These are phyloP conservation scores for Girardia tigrina DNA, from an alignment of 2,888 invertebrate genomes.

Conservation along the genomic window DNA sequence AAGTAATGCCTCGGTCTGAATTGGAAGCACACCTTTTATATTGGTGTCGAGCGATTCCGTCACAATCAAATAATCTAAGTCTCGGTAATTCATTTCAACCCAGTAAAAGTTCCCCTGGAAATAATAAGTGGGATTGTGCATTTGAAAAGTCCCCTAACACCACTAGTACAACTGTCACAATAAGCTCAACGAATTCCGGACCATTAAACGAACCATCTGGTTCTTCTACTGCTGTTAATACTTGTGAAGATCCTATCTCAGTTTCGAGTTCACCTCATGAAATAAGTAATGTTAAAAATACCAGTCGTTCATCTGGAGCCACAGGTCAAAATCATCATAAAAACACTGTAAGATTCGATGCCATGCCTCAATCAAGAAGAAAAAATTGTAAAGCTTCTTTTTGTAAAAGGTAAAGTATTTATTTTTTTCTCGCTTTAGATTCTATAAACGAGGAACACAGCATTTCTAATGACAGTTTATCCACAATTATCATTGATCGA, in stretches of 20 bases:
- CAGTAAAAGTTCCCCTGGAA: background rate
- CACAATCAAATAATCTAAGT: background rate
- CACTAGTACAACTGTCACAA: background rate
- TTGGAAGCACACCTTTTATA: constrained; percentile 51
- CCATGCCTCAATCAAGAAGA: background rate
- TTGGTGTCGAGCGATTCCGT: constrained; percentile 45
- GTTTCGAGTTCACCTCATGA: constrained; percentile 8
- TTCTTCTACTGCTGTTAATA: constrained; percentile 19
- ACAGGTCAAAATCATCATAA: background rate
- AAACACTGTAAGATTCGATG: constrained; percentile 18
- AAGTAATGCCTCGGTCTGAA: constrained; percentile 49
- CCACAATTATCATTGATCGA: constrained; percentile 51
- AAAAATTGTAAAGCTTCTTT: background rate
- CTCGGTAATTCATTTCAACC: background rate
- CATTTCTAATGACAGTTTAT: constrained; percentile 51
- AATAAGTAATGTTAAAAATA: background rate
- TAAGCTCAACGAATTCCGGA: constrained; percentile 17
- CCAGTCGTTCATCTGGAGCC: background rate
- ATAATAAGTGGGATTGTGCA: background rate
- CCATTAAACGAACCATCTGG: background rate
- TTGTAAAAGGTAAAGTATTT: too few species aligned
- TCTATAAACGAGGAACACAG: constrained; percentile 38
- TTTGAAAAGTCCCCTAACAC: constrained; percentile 7
- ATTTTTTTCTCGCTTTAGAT: background rate
- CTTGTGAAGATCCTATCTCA: constrained; percentile 8